These are phyloP conservation scores for Auanema freiburgensis DNA, from an alignment of 2,888 invertebrate genomes.

Conservation along the genomic window DNA sequence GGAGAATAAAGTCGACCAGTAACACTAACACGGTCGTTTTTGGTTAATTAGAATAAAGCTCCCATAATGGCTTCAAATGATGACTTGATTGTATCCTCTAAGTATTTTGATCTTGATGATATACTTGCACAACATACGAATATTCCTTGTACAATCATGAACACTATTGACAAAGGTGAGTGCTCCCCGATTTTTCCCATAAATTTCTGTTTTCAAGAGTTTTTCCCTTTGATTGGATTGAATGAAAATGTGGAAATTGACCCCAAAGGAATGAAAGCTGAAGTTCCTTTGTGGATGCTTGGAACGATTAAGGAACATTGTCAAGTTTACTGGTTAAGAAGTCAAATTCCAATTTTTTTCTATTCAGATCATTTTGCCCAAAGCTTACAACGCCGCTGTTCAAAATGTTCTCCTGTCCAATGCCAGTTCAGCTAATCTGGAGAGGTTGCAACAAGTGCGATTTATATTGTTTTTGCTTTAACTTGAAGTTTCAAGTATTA, in stretches of 20 bases:
- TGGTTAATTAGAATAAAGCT: neutral
- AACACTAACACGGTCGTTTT: no score
- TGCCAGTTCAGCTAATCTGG: conserved; percentile 25
- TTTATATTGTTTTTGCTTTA: conserved; percentile 4
- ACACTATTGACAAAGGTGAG: conserved; percentile 15
- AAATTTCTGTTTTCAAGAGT: neutral
- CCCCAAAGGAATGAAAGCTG: conserved; percentile 13
- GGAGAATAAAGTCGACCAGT: no score
- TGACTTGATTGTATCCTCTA: conserved; percentile 13
- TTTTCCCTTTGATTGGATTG: conserved; percentile 12
- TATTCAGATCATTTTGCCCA: conserved; percentile 31
- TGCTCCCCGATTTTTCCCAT: no score
- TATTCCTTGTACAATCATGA: conserved; percentile 22
- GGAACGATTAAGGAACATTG: conserved; percentile 13
- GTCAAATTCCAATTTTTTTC: neutral
- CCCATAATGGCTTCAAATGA: neutral
- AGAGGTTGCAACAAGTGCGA: conserved; percentile 24
- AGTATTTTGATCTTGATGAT: conserved; percentile 28
- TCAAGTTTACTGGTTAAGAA: conserved; percentile 4
- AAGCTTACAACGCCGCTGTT: conserved; percentile 27
- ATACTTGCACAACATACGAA: conserved; percentile 22
- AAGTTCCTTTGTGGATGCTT: conserved; percentile 14
- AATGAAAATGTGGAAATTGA: conserved; percentile 10
- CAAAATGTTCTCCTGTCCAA: conserved; percentile 33
- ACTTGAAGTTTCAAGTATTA: conserved; percentile 10